Conservation (phyloP, 2,888 invertebrate genomes). For the Syrista parreyssii region DNA sequence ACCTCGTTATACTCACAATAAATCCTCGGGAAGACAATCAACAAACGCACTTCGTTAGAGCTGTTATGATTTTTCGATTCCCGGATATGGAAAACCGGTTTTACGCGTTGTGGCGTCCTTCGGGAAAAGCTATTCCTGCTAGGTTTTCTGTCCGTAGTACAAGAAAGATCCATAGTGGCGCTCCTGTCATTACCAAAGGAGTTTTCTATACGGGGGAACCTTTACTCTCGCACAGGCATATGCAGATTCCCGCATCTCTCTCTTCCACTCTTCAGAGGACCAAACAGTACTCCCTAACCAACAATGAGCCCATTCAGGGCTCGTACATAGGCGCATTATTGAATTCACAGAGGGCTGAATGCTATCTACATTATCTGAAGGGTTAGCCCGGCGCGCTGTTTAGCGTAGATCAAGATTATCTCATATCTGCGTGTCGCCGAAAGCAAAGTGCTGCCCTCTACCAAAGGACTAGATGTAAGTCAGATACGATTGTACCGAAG, state of each 20-base stretch:
- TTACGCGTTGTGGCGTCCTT: background rate
- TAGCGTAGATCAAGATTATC: conserved; percentile 65
- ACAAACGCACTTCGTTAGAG: background rate
- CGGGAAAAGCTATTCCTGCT: background rate
- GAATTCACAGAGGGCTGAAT: conserved; percentile 58
- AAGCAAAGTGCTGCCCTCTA: conserved; percentile 55
- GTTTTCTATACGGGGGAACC: background rate
- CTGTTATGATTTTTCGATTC: background rate
- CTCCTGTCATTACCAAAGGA: background rate
- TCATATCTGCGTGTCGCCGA: conserved; percentile 57
- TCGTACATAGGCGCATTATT: conserved; percentile 55
- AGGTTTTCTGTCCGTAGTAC: background rate
- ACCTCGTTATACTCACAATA: background rate
- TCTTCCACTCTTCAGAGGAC: conserved; percentile 14
- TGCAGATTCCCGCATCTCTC: conserved; percentile 35
- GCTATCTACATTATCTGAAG: conserved; percentile 64
- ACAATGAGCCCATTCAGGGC: conserved; percentile 56
- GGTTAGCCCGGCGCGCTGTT: conserved; percentile 53
- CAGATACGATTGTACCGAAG: conserved; percentile 50
- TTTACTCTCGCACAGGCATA: background rate
- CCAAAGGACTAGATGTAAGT: conserved; percentile 44
- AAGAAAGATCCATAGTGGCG: background rate
- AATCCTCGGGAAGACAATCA: background rate
- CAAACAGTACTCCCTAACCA: conserved; percentile 30
- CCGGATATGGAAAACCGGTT: background rate